Evolutionary conservation across 2,113 vertebrate genomes (phyloP), one percentile per base, ranked within the genome.

Genomic region (Mustela nigripes): DNA sequence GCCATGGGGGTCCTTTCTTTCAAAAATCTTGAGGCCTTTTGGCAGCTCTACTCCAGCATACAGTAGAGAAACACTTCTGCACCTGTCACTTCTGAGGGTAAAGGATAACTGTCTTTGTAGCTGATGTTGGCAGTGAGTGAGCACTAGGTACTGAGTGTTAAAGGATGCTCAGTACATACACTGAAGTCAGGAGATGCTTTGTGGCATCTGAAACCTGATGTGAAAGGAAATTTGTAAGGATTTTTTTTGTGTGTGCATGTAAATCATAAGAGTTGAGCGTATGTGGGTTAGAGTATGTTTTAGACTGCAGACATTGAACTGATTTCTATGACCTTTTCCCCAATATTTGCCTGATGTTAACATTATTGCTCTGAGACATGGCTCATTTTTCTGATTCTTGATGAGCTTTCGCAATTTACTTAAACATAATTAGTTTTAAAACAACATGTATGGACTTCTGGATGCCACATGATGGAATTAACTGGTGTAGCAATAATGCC

Each of bases 1-100:
- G 91, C 91, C 73, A 18, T 94, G 11, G 90, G 90, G 79, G 79
- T 87, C 48, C 97, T 98, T 98, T 58, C 96, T 98, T 96, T 95
- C 90, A 91, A 97, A 97, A 97, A 92, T 89, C 97, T 97, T 97
- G 97, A 98, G 95, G 93, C 24, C 91, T 97, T 97, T 98, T 98
- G 93, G 96, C 78, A 94, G 93, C 11, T 26, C 81, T 73, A 48
- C 94, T 97, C 91, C 91, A 93, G 89, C 97, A 93, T 89, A 97
- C 94, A 97, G 80, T 42, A 97, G 92, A 97, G 97, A 95, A 89
- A 58, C 83, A 24, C 48, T 94, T 97, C 22, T 96, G 76, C 69
- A 48, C 74, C 28, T 97, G 48, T 83, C 94, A 96, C 91, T 91
- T 62, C 95, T 91, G 83, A 97, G 94, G 83, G 90, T 95, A 91